A percentile compares a stretch with the other conserved stretches of the same genome.
Evolutionary conservation across 1,140 invertebrate genomes (phyloP).

Genomic region (Listronotus oregonensis): DNA sequence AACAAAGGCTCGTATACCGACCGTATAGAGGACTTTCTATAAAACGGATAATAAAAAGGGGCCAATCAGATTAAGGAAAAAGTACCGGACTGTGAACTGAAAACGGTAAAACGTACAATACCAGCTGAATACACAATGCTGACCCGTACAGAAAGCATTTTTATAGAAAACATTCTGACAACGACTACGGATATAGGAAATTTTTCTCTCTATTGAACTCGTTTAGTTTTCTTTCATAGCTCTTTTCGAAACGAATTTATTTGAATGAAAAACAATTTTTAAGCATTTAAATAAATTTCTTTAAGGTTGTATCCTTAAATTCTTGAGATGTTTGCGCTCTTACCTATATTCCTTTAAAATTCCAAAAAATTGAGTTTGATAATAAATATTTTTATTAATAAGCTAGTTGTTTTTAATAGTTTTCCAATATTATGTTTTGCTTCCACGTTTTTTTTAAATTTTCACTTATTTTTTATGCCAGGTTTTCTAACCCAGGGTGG

Average conservation of each 20-base stretch:
- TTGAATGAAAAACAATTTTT: conserved; percentile 18
- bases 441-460: too few species aligned
- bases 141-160: conserved; percentile 32
- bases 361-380: too few species aligned
- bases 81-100: conserved; percentile 31
- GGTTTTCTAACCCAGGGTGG: too few species aligned
- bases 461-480: too few species aligned
- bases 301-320: not conserved
- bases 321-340: too few species aligned
- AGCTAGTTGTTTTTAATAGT: too few species aligned
- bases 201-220: conserved; percentile 36
- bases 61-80: conserved; percentile 37
- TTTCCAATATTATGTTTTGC: too few species aligned
- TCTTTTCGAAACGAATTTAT: conserved; percentile 18
- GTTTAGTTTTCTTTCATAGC: conserved; percentile 32
- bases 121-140: conserved; percentile 39
- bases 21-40: conserved; percentile 24
- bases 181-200: conserved; percentile 36
- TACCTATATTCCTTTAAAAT: too few species aligned
- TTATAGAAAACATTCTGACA: conserved; percentile 38
- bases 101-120: conserved; percentile 33
- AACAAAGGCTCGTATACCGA: conserved; percentile 20
- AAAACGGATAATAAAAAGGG: conserved; percentile 34
- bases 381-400: too few species aligned
- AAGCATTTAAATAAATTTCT: conserved; percentile 12